These are phyloP conservation scores for Paedocypris sp. DNA, from an alignment of 2,113 vertebrate genomes.

Conservation along the genomic window DNA sequence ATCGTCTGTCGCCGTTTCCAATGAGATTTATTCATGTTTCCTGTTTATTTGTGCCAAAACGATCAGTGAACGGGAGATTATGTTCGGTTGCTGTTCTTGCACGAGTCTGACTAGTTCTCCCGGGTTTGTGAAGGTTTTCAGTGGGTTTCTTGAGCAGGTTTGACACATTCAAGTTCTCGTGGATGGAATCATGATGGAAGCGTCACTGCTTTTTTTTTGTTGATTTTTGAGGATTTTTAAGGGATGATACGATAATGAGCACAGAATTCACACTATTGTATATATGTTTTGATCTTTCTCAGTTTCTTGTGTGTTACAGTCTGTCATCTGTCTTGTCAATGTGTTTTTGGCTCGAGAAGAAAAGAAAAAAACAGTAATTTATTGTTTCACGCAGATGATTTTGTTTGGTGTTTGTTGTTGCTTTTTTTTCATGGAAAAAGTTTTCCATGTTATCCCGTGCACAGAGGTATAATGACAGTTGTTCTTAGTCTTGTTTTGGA, in stretches of 20 bases:
- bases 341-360: slow-evolving; percentile 57
- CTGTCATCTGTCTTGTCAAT: slow-evolving; percentile 44
- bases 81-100: neutral
- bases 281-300: slow-evolving; percentile 16
- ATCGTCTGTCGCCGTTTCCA: neutral
- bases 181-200: neutral
- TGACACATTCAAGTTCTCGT: neutral
- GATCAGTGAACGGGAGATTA: neutral
- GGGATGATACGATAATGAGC: neutral
- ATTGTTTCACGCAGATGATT: slow-evolving; percentile 22
- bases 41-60: neutral
- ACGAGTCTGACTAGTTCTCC: neutral
- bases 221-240: neutral
- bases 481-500: slow-evolving; percentile 24
- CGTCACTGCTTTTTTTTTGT: neutral
- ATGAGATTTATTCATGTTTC: neutral
- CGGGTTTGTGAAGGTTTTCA: too few species aligned
- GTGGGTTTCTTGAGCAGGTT: too few species aligned
- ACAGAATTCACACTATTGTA: slow-evolving; percentile 31
- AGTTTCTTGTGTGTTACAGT: slow-evolving; percentile 45
- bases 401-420: slow-evolving; percentile 43
- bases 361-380: slow-evolving; percentile 47
- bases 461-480: slow-evolving; percentile 1
- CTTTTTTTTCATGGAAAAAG: slow-evolving; percentile 10
- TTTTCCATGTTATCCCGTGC: too few species aligned